Evolutionary conservation across 1,140 invertebrate species (phyloP), one percentile per base, ranked within the genome.

Genomic region (Lethocerus indicus): DNA sequence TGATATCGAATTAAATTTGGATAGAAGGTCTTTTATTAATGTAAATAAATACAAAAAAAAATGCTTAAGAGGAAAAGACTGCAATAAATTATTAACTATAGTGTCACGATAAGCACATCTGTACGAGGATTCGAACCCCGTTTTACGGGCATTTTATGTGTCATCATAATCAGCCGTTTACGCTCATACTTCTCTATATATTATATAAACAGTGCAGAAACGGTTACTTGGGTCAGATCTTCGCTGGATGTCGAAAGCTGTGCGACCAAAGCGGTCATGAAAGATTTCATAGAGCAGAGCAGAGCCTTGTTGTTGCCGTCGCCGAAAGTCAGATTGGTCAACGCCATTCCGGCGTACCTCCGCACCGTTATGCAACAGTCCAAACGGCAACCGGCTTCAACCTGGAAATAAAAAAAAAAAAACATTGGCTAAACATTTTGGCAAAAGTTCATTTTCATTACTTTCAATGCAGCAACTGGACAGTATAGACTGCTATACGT

Each of bases 271-370:
- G 86, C 81, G 58, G 79, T 73, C 83, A 97, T 88, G 57, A 94
- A 93, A 36, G 83, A 76, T 58, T 76, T 77, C 61, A 92, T 89
- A 0, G 89, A 89, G 61, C 92, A 96, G 2, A 98, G 66, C 12
- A 94, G 65, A 1, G 89, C 86, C 64, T 98, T 97, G 63, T 95
- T 96, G 54, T 86, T 87, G 25, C 88, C 84, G 66, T 96, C 90
- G 14, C 92, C 91, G 62, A 95, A 95, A 0, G 93, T 96, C 1
- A 97, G 67, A 66, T 98, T 97, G 0, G 92, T 97, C n/a, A 98
- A 64, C 0, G 91, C 87, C 90, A 95, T 96, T 41, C 91, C 86
- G 2, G 88, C 87, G 62, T 95, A 96, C 52, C 88, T 76, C 39
- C 92, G 71, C 62, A 95, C 71, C 0, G 87, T 85, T 40, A 91